These are phyloP conservation scores for Bibio marci DNA, from an alignment of 2,888 invertebrate genomes.

Conservation along the genomic window DNA sequence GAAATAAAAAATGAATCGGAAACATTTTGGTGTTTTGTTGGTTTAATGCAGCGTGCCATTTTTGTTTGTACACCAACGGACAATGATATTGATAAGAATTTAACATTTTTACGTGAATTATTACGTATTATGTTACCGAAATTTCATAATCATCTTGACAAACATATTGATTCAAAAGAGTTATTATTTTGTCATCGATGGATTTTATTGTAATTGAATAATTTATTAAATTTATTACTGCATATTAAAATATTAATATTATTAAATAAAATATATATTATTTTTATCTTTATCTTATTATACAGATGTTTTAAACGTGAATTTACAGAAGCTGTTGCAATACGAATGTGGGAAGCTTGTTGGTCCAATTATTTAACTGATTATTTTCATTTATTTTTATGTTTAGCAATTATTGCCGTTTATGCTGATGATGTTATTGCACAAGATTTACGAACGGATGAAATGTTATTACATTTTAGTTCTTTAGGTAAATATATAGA, in stretches of 20 bases:
- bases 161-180: constrained; percentile 75
- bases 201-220: constrained; percentile 60
- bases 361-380: constrained; percentile 95
- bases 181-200: constrained; percentile 87
- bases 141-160: constrained; percentile 70
- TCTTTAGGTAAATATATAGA: constrained; percentile 50
- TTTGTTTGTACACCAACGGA: constrained; percentile 91
- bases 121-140: constrained; percentile 80
- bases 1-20: constrained; percentile 91
- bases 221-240: not conserved
- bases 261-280: too few relatives aligned
- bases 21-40: constrained; percentile 96
- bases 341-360: constrained; percentile 92
- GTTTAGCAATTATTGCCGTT: constrained; percentile 80
- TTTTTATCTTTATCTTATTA: constrained; percentile 8
- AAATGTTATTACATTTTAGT: constrained; percentile 88
- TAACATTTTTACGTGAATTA: constrained; percentile 72
- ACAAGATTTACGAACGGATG: constrained; percentile 81
- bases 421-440: constrained; percentile 88
- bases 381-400: constrained; percentile 89
- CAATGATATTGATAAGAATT: constrained; percentile 83
- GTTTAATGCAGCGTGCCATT: constrained; percentile 85
- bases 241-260: too few relatives aligned
- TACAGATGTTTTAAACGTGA: constrained; percentile 81
- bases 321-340: constrained; percentile 73